phyloP scores from a whole-genome alignment of 1,140 invertebrate genomes.

The Drepana arcuata region DNA sequence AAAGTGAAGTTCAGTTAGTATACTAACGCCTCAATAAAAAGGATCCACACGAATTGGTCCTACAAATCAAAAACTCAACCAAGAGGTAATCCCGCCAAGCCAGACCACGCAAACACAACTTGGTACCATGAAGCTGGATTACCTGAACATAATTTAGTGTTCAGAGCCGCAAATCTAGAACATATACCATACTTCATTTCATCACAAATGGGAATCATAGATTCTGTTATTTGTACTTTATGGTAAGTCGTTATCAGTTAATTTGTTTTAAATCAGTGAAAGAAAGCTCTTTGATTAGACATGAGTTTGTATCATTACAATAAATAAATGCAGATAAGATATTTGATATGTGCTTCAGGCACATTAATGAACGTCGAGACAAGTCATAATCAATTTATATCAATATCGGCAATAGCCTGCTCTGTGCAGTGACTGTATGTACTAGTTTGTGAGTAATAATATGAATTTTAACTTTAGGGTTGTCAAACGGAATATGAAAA shows the following conservation, averaged over 20 bases:
- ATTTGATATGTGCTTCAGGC: slow-evolving; percentile 49
- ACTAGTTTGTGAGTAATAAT: slow-evolving; percentile 59
- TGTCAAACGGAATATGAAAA: slow-evolving; percentile 14
- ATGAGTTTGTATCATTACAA: background rate
- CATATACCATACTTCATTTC: too few relatives aligned
- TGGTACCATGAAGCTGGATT: too few relatives aligned
- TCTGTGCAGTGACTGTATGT: too few relatives aligned
- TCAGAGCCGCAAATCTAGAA: too few relatives aligned
- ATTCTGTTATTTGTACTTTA: background rate
- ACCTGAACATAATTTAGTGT: too few relatives aligned
- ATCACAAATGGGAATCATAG: background rate
- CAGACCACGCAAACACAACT: too few relatives aligned
- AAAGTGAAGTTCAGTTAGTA: too few relatives aligned
- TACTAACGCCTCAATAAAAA: too few relatives aligned
- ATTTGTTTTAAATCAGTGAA: background rate
- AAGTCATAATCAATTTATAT: slow-evolving; percentile 67
- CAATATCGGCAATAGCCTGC: slow-evolving; percentile 59
- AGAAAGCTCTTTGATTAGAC: background rate
- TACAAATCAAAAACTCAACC: too few relatives aligned
- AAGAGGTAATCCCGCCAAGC: too few relatives aligned
- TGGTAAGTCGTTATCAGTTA: background rate
- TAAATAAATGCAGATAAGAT: slow-evolving; percentile 33
- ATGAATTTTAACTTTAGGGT: slow-evolving; percentile 58
- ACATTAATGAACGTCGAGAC: slow-evolving; percentile 61
- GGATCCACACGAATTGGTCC: too few relatives aligned